Conservation (phyloP, 2,113 vertebrate genomes). For the Speoplatyrhinus poulsoni region DNA sequence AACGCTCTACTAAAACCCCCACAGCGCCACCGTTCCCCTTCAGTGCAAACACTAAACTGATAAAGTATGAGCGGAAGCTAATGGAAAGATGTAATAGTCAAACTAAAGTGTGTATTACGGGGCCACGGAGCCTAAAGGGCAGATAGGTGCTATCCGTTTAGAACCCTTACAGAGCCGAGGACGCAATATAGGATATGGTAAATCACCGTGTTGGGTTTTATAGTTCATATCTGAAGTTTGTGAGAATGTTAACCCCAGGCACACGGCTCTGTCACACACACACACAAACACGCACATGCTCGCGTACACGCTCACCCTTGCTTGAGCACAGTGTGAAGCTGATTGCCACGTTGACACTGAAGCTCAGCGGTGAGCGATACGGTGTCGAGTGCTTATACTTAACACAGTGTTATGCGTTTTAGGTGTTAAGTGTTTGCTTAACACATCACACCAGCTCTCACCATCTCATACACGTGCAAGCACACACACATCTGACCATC, state of each 20-base stretch:
- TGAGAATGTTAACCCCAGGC: slow-evolving; percentile 45
- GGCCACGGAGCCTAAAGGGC: slow-evolving; percentile 54
- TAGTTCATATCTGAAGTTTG: slow-evolving; percentile 43
- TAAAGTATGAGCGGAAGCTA: slow-evolving; percentile 63
- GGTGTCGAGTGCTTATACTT: too few relatives aligned
- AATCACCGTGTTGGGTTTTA: slow-evolving; percentile 59
- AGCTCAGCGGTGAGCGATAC: too few relatives aligned
- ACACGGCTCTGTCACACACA: slow-evolving; percentile 23
- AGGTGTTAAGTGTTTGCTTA: too few relatives aligned
- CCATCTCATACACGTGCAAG: too few relatives aligned
- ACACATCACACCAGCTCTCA: too few relatives aligned
- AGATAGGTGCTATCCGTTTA: slow-evolving; percentile 42
- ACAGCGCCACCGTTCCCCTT: slow-evolving; percentile 51
- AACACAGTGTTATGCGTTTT: too few relatives aligned
- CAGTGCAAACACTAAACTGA: slow-evolving; percentile 71
- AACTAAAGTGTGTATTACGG: slow-evolving; percentile 66
- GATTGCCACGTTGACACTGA: too few relatives aligned
- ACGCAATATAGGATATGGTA: slow-evolving; percentile 38
- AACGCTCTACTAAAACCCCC: slow-evolving; percentile 62
- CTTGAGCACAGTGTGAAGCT: too few relatives aligned
- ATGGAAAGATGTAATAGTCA: slow-evolving; percentile 69
- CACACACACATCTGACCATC: too few relatives aligned
- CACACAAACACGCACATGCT: too few relatives aligned
- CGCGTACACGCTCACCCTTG: too few relatives aligned
- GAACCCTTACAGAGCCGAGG: slow-evolving; percentile 42